Evolutionary conservation across 2,888 invertebrate species (phyloP), one percentile per base, ranked within the genome.

Genomic region (Phaedon cochleariae): DNA sequence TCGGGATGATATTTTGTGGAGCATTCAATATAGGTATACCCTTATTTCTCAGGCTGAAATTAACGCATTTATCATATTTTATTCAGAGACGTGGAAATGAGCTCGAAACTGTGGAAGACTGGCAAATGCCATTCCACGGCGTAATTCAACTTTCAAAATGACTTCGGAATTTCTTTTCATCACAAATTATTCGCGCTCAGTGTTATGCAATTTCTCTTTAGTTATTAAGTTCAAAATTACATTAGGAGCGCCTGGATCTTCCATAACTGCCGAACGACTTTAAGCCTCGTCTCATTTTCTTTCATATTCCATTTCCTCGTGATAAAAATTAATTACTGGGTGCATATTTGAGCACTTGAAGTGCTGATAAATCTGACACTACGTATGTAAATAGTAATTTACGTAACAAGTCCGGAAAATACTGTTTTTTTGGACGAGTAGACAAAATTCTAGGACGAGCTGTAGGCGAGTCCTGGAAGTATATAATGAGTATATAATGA

Each of bases 171-270:
- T 41, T 53, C 45, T 60, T 60, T 60, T 6, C 41, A 15, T 34
- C 51, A 37, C 52, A 26, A 52, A 22, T 60, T 60, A 48, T 52
- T 52, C 60, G 22, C 52, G 48, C 34, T 60, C 41, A 49, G 51
- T 49, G 59, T 34, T 59, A 31, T 52, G 31, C 52, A 60, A 60
- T 60, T 52, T 52, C 41, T 60, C 51, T 51, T 51, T 21, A 59
- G 49, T 59, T 22, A 59, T 46, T 20, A 52, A 59, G 20, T 55
- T 21, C 41, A 15, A 15, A 41, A 41, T 41, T 15, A 15, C n/a
- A 41, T 41, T 15, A 41, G 41, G 12, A 41, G 15, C 15, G 41
- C 15, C 41, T 41, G 41, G 12, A 15, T 15, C 41, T 15, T 41
- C 15, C 41, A 41, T 41, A 41, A 15, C 41, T 15, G n/a, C 15